Evolutionary conservation across 2,888 invertebrate genomes (phyloP), one percentile per base, ranked within the genome.

Genomic region (Linnaemya tessellans): DNA sequence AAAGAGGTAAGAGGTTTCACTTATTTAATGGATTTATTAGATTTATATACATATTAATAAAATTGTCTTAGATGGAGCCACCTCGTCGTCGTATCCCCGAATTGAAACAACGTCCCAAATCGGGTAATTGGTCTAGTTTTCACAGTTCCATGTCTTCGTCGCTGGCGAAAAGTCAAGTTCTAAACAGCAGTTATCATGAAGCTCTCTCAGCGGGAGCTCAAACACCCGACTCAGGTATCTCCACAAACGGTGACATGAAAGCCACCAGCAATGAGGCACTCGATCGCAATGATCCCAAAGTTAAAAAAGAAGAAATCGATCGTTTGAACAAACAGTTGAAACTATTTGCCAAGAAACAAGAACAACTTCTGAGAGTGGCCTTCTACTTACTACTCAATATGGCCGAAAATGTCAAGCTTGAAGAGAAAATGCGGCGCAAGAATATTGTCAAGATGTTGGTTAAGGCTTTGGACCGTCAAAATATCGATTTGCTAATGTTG

Each of bases 361-460:
- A 99, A 90, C 97, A 98, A 90, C 93, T 99, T 25, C 93, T 99
- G 43, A 94, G 98, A 92, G 98, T 98, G 62, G 97, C 97, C 3
- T 97, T 97, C 92, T 98, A 98, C 92, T 94, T 99, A 91, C 93
- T 99, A 75, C 93, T 99, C 68, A 99, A 99, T 92, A 96, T 99
- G 92, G 97, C 99, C 4, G 98, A 98, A 92, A 99, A 98, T 93
- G 95, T 97, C 10, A 96, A 96, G 91, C 97, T 99, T 3, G 99
- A 99, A 93, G 96, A 98, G 93, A 99, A 99, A 94, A 99, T 99
- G 97, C 95, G 97, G 38, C 97, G 97, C 89, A 97, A 98, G 92
- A 97, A 97, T 90, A 95, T 99, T 87, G 96, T 98, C 4, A 96
- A 96, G 51, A 95, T 98, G 93, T 94, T 99, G 51, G 95, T 97